These are phyloP conservation scores for Drosophila yooni DNA, from an alignment of 2,888 invertebrate species.

Conservation along the genomic window DNA sequence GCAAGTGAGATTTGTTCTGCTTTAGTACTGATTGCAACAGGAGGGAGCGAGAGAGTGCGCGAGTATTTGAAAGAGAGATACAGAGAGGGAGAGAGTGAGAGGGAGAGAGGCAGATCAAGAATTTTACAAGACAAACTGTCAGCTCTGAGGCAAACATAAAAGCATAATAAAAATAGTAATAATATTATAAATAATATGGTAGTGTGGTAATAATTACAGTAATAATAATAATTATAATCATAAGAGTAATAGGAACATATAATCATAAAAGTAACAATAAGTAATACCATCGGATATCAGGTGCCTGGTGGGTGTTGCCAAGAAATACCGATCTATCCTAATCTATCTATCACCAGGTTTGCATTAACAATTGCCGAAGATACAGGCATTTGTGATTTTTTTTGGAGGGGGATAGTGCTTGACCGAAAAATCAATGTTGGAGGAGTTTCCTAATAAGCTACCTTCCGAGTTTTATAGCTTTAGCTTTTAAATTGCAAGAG, in stretches of 20 bases:
- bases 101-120: neutral
- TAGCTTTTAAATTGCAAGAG: neutral
- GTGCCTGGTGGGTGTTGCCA: neutral
- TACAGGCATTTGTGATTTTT: neutral
- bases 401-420: neutral
- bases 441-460: neutral
- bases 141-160: neutral
- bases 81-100: neutral
- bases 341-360: neutral
- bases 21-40: slow-evolving; percentile 2
- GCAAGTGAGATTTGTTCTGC: neutral
- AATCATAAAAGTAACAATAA: neutral
- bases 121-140: neutral
- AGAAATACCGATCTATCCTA: neutral
- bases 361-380: neutral
- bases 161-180: neutral
- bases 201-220: neutral
- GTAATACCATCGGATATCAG: neutral
- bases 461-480: neutral
- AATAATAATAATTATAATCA: neutral
- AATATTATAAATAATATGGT: neutral
- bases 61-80: neutral
- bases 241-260: neutral
- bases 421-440: neutral
- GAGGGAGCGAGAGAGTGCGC: neutral